Conservation (phyloP, 2,113 vertebrate species). For the Sciurus niger region DNA sequence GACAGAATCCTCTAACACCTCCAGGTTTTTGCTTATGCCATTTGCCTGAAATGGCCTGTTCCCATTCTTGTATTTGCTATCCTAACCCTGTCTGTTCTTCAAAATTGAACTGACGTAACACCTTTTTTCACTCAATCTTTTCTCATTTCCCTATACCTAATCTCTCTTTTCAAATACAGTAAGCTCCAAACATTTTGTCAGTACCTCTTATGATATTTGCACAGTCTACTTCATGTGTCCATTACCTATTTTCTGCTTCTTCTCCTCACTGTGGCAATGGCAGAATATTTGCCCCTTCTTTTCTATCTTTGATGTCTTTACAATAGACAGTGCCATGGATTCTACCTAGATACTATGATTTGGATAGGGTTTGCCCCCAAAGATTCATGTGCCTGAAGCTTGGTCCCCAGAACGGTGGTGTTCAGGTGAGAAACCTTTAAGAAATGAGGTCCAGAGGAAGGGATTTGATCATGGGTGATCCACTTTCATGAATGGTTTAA, state of each 20-base stretch:
- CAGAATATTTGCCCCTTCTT: background rate
- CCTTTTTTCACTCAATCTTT: background rate
- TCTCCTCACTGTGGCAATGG: background rate
- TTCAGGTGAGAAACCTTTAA: background rate
- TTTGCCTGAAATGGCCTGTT: background rate
- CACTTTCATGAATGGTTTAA: background rate
- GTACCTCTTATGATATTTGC: background rate
- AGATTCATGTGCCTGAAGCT: background rate
- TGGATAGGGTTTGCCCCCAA: background rate
- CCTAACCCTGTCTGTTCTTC: background rate
- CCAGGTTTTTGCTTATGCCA: background rate
- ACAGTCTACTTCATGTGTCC: conserved; percentile 32
- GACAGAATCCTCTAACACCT: background rate
- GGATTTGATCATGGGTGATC: background rate
- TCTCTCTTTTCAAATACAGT: background rate
- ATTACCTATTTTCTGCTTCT: background rate
- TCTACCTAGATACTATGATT: background rate
- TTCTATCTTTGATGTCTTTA: background rate
- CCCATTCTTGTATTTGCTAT: background rate
- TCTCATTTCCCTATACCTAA: background rate
- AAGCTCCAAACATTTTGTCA: background rate
- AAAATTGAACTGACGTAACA: conserved; percentile 2
- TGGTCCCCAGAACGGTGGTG: background rate
- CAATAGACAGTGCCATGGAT: background rate
- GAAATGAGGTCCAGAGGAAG: background rate